A percentile compares a stretch with the other conserved stretches of the same genome.
Evolutionary conservation across 2,797 vertebrate genomes (phyloP).

Genomic region (Karalla daura): DNA sequence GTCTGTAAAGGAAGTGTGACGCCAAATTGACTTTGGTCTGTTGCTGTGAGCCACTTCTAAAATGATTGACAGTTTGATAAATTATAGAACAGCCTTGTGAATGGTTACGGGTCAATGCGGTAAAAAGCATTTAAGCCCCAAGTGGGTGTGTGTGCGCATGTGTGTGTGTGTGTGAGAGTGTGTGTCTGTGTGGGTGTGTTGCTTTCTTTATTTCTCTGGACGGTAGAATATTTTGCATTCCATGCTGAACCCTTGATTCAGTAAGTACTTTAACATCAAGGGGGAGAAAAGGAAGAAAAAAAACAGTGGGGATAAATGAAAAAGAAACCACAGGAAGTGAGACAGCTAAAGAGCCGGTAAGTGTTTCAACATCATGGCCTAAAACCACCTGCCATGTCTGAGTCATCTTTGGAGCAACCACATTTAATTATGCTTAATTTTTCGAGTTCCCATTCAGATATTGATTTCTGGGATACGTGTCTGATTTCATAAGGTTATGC

Average conservation of each 20-base stretch:
- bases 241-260: conserved; percentile 35
- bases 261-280: conserved; percentile 62
- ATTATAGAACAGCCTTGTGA: conserved; percentile 49
- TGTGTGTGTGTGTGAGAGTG: conserved; percentile 29
- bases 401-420: conserved; percentile 11
- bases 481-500: not conserved
- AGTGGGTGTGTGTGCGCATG: conserved; percentile 36
- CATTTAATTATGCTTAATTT: not conserved
- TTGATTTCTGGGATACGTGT: conserved; percentile 1
- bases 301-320: conserved; percentile 14
- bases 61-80: conserved; percentile 70
- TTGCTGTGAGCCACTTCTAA: conserved; percentile 40
- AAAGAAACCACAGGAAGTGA: conserved; percentile 14
- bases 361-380: conserved; percentile 27
- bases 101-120: conserved; percentile 58
- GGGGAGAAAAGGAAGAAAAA: conserved; percentile 1
- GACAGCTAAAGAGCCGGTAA: conserved; percentile 14
- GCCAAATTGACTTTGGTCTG: conserved; percentile 12
- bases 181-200: conserved; percentile 37
- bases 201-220: conserved; percentile 56
- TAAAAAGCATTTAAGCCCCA: conserved; percentile 49
- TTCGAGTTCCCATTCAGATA: not conserved
- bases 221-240: conserved; percentile 57
- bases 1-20: conserved; percentile 27
- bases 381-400: conserved; percentile 19